Evolutionary conservation across 1,140 invertebrate species (phyloP), one percentile per base, ranked within the genome.

Genomic region (Saccostrea glomerata): DNA sequence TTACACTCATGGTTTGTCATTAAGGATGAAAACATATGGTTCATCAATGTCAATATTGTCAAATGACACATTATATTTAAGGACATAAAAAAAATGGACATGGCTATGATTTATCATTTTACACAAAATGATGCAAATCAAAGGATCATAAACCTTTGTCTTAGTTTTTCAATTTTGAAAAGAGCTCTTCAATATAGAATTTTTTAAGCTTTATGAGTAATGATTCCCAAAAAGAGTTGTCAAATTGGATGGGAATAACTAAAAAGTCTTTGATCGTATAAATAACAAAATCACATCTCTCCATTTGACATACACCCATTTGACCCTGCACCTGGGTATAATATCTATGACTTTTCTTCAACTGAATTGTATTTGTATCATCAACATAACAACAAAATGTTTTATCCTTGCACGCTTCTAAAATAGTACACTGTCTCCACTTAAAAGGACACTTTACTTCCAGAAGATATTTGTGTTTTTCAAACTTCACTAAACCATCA

Each of bases 341-440:
- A 66, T 84, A 87, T 70, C 40, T 47, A 54, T 84, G 86, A 47
- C 25, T 87, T 60, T 82, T 82, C 47, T 82, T 87, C n/a, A 87
- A 82, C 15, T n/a, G n/a, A n/a, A n/a, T n/a, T n/a, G n/a, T n/a
- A n/a, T n/a, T n/a, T n/a, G n/a, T n/a, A n/a, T n/a, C n/a, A n/a
- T n/a, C n/a, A n/a, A n/a, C n/a, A n/a, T n/a, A n/a, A n/a, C n/a
- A n/a, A n/a, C n/a, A n/a, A n/a, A n/a, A n/a, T n/a, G n/a, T n/a
- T n/a, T n/a, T n/a, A n/a, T n/a, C n/a, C n/a, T n/a, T n/a, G n/a
- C n/a, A n/a, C n/a, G n/a, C n/a, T n/a, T n/a, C n/a, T n/a, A n/a
- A n/a, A n/a, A n/a, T n/a, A n/a, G n/a, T n/a, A n/a, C n/a, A n/a
- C n/a, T n/a, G n/a, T n/a, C n/a, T n/a, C n/a, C n/a, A n/a, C n/a